phyloP scores from a whole-genome alignment of 2,797 vertebrate genomes.

The Anabacerthia variegaticeps region DNA sequence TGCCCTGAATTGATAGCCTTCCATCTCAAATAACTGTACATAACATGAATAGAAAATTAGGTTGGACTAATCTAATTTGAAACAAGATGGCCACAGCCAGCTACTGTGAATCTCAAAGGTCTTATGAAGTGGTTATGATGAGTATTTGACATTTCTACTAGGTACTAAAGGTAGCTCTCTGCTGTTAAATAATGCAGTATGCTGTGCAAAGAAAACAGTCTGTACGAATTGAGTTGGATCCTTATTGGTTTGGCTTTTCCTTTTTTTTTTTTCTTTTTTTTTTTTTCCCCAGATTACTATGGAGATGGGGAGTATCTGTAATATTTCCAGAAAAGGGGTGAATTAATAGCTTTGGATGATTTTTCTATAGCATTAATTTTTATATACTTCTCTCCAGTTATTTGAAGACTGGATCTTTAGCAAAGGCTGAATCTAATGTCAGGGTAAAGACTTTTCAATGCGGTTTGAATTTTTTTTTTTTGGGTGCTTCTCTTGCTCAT shows the following conservation, averaged over 20 bases:
- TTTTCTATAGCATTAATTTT: neutral
- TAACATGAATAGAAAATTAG: constrained; percentile 51
- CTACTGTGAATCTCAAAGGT: neutral
- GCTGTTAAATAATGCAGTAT: neutral
- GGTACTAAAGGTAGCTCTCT: neutral
- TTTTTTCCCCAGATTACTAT: neutral
- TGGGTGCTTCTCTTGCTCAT: neutral
- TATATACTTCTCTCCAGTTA: neutral
- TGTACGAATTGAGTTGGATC: neutral
- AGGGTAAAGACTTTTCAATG: neutral
- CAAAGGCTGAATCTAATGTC: neutral
- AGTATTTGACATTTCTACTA: neutral
- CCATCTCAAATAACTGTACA: neutral
- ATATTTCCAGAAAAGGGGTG: neutral
- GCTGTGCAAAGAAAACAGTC: neutral
- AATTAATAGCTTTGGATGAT: neutral
- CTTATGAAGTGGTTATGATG: neutral
- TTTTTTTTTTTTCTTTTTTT: neutral
- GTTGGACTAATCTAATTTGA: constrained; percentile 47
- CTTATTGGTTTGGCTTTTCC: neutral
- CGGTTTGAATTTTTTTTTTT: neutral
- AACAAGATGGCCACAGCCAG: constrained; percentile 21
- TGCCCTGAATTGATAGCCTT: constrained; percentile 11
- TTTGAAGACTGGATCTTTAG: neutral
- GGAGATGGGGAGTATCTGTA: neutral